Conservation (phyloP, 2,113 vertebrate species). For the Merops nubicus region DNA sequence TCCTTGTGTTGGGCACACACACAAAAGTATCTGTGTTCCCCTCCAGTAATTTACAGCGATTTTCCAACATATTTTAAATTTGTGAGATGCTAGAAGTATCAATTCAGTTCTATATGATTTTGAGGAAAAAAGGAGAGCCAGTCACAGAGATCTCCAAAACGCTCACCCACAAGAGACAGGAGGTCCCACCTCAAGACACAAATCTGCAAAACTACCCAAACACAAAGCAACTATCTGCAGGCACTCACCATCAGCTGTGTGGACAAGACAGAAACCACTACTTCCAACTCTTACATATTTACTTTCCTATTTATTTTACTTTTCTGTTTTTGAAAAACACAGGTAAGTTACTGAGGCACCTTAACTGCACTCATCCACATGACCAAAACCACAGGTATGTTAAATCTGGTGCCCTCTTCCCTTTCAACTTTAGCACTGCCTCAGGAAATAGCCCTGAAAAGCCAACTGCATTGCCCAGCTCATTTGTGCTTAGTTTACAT, state of each 20-base stretch:
- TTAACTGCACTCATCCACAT: not conserved
- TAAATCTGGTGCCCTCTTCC: not conserved
- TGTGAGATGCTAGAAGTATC: not conserved
- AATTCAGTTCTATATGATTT: not conserved
- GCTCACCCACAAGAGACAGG: not conserved
- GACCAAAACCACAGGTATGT: not conserved
- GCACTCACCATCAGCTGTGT: not conserved
- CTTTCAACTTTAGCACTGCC: not conserved
- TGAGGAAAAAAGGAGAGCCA: not conserved
- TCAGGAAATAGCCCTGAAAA: not conserved
- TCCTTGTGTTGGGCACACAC: not conserved
- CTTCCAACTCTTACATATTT: not conserved
- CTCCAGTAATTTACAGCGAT: not conserved
- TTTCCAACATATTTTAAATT: not conserved
- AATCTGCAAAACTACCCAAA: not conserved
- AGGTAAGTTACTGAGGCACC: not conserved
- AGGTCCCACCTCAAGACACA: not conserved
- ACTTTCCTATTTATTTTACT: not conserved
- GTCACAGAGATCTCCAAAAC: not conserved
- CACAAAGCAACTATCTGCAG: not conserved
- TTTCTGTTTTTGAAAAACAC: not conserved
- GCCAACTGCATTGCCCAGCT: not conserved
- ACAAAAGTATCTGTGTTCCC: fast-evolving
- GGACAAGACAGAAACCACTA: not conserved
- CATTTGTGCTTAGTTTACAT: not conserved